phyloP scores from a whole-genome alignment of 2,888 invertebrate species.

The Drosophila helvetica region DNA sequence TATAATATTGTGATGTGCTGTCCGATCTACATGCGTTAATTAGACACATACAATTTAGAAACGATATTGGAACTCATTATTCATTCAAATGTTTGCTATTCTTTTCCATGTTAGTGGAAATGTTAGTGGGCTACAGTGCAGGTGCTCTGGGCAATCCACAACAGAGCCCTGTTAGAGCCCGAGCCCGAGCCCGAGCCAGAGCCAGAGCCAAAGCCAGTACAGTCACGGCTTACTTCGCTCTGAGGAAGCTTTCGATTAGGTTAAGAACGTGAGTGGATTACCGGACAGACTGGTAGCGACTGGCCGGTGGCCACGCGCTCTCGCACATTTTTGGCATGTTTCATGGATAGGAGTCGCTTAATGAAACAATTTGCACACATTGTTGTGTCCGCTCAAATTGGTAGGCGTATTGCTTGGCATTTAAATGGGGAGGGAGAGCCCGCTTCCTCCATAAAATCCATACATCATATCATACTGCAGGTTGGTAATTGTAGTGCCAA shows the following conservation, averaged over 20 bases:
- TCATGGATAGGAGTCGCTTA: constrained; percentile 35
- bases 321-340: constrained; percentile 48
- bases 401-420: constrained; percentile 13
- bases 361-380: constrained; percentile 72
- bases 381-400: constrained; percentile 24
- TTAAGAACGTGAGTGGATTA: constrained; percentile 54
- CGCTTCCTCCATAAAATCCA: constrained; percentile 14
- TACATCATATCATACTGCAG: too few species aligned
- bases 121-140: neutral
- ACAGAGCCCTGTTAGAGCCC: neutral
- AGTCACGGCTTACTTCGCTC: constrained; percentile 8
- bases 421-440: neutral
- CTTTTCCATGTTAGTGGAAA: too few species aligned
- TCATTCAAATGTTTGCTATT: too few species aligned
- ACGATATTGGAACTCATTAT: too few species aligned
- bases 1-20: constrained; percentile 71
- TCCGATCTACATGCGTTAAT: constrained; percentile 52
- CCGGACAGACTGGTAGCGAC: neutral
- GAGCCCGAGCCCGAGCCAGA: too few species aligned
- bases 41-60: too few species aligned
- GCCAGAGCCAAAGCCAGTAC: neutral
- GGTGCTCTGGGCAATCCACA: neutral
- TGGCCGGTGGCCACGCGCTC: constrained; percentile 54
- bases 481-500: neutral
- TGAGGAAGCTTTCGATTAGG: constrained; percentile 14